Conservation (phyloP, 1,140 invertebrate species). For the Ips typographus region DNA sequence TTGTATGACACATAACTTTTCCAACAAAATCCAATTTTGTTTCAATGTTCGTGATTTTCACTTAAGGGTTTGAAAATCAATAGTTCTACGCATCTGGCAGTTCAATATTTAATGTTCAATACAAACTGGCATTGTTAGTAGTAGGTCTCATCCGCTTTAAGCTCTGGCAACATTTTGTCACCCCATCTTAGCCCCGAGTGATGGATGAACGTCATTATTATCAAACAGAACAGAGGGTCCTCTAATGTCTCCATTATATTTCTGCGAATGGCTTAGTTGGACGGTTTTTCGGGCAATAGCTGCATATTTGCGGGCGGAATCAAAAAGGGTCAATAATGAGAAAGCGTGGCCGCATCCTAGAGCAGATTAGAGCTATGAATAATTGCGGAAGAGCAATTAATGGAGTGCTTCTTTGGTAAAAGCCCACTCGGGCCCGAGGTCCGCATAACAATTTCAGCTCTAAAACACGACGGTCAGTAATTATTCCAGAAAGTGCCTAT, state of each 20-base stretch:
- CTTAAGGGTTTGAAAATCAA: too few relatives aligned
- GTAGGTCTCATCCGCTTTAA: conserved; percentile 2
- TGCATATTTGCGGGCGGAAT: neutral
- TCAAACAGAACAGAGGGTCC: conserved; percentile 13
- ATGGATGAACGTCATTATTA: conserved; percentile 27
- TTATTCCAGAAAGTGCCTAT: conserved; percentile 23
- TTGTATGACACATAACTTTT: too few relatives aligned
- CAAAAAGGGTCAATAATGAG: neutral
- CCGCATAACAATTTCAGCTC: conserved; percentile 17
- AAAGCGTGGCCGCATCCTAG: neutral
- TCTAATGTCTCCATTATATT: conserved; percentile 22
- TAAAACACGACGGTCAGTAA: conserved; percentile 24
- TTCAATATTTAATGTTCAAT: neutral
- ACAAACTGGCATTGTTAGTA: neutral
- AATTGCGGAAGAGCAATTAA: conserved; percentile 13
- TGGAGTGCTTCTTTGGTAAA: conserved; percentile 19
- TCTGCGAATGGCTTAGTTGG: neutral
- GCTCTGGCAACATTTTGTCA: conserved; percentile 21
- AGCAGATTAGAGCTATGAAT: conserved; percentile 21
- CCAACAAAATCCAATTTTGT: too few relatives aligned
- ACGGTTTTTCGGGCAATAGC: too few relatives aligned
- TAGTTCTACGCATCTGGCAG: too few relatives aligned
- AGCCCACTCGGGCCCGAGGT: conserved; percentile 4
- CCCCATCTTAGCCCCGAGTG: conserved; percentile 12
- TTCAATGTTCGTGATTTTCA: too few relatives aligned